Percentiles rank a stretch among this genome's conserved stretches.
phyloP scores from a whole-genome alignment of 2,888 invertebrate genomes.

The Leptogaster cylindrica region DNA sequence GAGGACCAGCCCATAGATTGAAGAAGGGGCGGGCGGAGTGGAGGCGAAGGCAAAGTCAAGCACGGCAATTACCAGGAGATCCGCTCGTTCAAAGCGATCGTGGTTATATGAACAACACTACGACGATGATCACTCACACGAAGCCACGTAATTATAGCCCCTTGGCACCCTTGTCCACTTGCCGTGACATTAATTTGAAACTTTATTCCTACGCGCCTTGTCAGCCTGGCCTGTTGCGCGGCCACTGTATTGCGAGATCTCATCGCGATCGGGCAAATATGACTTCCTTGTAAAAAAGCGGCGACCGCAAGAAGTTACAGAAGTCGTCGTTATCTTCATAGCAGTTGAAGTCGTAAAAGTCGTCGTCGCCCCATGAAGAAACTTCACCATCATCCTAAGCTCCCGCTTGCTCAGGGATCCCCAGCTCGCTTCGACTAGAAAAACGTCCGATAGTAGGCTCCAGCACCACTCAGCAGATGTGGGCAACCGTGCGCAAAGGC shows the following conservation, averaged over 20 bases:
- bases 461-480: not conserved
- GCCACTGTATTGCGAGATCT: constrained; percentile 11
- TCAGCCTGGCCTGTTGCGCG: constrained; percentile 1
- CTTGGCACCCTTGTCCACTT: constrained; percentile 42
- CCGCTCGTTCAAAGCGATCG: constrained; percentile 28
- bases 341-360: too few species aligned
- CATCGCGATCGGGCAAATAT: constrained; percentile 9
- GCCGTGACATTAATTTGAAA: constrained; percentile 46
- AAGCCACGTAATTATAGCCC: constrained; percentile 31
- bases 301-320: not conserved
- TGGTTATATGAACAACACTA: constrained; percentile 15
- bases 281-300: constrained; percentile 43
- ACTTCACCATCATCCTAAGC: constrained; percentile 15
- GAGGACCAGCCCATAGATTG: not conserved
- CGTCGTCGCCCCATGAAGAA: constrained; percentile 7
- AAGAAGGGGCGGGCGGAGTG: constrained; percentile 5
- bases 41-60: constrained; percentile 35
- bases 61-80: constrained; percentile 45
- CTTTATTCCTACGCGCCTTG: constrained; percentile 41
- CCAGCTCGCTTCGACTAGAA: not conserved
- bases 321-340: too few species aligned
- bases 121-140: constrained; percentile 30
- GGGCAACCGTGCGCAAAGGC: constrained; percentile 24
- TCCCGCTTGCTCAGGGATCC: constrained; percentile 4
- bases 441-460: constrained; percentile 15